Percentiles rank a stretch among this genome's conserved stretches.
phyloP scores from a whole-genome alignment of 2,113 vertebrate species.

The Stictonetta naevosa region DNA sequence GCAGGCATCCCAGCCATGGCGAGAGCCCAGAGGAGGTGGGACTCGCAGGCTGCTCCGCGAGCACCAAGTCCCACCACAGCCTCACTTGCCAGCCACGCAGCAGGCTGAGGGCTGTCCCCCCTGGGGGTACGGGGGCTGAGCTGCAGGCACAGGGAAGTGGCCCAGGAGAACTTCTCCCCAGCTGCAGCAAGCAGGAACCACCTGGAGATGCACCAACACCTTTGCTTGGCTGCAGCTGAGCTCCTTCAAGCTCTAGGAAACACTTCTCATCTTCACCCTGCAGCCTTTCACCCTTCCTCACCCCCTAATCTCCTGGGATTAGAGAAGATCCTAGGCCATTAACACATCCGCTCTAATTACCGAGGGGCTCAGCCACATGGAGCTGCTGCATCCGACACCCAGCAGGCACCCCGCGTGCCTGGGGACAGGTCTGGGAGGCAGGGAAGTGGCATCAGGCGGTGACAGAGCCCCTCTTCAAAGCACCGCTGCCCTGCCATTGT shows the following conservation, averaged over 20 bases:
- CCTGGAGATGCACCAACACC: not conserved
- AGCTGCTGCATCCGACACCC: not conserved
- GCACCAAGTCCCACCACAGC: too few species aligned
- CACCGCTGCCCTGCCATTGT: conserved; percentile 35
- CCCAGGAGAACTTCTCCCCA: too few species aligned
- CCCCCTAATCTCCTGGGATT: not conserved
- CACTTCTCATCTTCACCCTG: not conserved
- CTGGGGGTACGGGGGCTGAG: too few species aligned
- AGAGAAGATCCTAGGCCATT: not conserved
- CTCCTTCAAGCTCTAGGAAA: not conserved
- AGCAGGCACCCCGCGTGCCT: not conserved
- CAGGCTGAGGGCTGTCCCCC: not conserved
- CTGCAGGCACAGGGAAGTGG: too few species aligned
- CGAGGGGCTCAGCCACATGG: not conserved
- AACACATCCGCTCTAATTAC: not conserved
- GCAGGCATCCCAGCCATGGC: not conserved
- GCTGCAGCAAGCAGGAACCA: too few species aligned
- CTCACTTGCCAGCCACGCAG: not conserved
- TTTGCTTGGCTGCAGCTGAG: not conserved
- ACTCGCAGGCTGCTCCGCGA: too few species aligned
- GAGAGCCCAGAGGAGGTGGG: not conserved
- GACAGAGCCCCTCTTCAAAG: conserved; percentile 61
- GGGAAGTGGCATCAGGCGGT: conserved; percentile 14
- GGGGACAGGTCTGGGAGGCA: not conserved
- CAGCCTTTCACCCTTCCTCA: not conserved